A percentile compares a stretch with the other conserved stretches of the same genome.
These are phyloP conservation scores for Diachasmimorpha longicaudata DNA, from an alignment of 1,140 invertebrate species.

Conservation along the genomic window DNA sequence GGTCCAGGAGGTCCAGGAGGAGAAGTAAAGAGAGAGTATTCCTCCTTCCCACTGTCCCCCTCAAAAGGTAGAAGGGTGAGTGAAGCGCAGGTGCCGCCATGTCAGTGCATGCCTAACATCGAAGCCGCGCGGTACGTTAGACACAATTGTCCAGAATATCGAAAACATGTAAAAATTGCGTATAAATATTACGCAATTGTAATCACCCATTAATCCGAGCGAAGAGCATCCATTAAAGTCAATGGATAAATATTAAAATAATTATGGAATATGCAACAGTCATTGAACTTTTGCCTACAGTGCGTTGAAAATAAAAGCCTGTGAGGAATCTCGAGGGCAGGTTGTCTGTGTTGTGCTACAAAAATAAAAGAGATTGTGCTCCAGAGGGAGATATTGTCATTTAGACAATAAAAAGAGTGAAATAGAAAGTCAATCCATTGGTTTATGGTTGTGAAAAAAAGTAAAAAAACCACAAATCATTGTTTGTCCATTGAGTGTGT, in stretches of 20 bases:
- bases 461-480: no score
- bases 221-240: background rate
- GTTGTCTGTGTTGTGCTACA: background rate
- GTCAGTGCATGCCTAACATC: conserved; percentile 62
- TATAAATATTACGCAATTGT: background rate
- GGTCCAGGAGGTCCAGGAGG: background rate
- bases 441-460: background rate
- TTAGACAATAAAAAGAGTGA: background rate
- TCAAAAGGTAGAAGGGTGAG: background rate
- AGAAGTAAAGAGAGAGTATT: background rate
- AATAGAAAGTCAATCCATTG: background rate
- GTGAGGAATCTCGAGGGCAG: background rate
- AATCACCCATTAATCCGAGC: background rate
- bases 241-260: background rate
- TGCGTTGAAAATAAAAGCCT: background rate
- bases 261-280: background rate
- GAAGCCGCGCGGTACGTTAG: conserved; percentile 55
- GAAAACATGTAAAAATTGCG: background rate
- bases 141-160: background rate
- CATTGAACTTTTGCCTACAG: background rate
- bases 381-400: background rate
- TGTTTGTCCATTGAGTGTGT: no score
- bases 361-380: background rate
- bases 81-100: conserved; percentile 61
- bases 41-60: background rate